Evolutionary conservation across 2,888 invertebrate species (phyloP).

Genomic region (Xanthorhoe spadicearia): DNA sequence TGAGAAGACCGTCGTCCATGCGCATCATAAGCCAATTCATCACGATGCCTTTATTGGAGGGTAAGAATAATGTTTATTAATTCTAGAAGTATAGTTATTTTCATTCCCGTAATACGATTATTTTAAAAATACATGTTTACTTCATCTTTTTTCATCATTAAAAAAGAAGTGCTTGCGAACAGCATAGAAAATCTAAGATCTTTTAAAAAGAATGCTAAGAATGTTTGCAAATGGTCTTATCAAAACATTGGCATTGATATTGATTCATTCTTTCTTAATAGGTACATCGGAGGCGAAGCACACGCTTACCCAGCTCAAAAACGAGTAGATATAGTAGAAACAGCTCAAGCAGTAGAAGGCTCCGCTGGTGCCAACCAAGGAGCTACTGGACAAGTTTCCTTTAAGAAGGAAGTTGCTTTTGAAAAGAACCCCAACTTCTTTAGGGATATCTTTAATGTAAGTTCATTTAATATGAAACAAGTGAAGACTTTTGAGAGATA

Average conservation of each 20-base stretch:
- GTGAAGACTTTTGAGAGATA: no score
- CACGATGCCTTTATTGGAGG: conserved; percentile 67
- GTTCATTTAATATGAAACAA: conserved; percentile 48
- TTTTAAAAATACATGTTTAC: no score
- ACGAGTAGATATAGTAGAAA: conserved; percentile 65
- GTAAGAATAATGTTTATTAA: conserved; percentile 8
- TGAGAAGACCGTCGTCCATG: conserved; percentile 62
- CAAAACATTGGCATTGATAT: neutral
- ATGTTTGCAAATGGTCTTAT: no score
- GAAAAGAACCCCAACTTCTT: conserved; percentile 79
- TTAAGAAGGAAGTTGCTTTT: conserved; percentile 61
- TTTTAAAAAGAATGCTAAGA: neutral
- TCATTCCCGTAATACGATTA: neutral
- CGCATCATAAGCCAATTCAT: conserved; percentile 64
- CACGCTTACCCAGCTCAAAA: conserved; percentile 58
- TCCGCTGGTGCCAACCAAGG: conserved; percentile 36
- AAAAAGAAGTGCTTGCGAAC: no score
- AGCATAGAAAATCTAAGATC: neutral
- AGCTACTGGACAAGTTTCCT: conserved; percentile 53
- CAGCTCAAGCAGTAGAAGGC: conserved; percentile 48
- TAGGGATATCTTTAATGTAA: conserved; percentile 87
- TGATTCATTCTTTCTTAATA: conserved; percentile 1
- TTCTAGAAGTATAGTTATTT: neutral
- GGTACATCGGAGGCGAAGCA: conserved; percentile 58
- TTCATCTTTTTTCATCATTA: no score